These are phyloP conservation scores for Cylindroiulus punctatus DNA, from an alignment of 2,888 invertebrate genomes.

Conservation along the genomic window DNA sequence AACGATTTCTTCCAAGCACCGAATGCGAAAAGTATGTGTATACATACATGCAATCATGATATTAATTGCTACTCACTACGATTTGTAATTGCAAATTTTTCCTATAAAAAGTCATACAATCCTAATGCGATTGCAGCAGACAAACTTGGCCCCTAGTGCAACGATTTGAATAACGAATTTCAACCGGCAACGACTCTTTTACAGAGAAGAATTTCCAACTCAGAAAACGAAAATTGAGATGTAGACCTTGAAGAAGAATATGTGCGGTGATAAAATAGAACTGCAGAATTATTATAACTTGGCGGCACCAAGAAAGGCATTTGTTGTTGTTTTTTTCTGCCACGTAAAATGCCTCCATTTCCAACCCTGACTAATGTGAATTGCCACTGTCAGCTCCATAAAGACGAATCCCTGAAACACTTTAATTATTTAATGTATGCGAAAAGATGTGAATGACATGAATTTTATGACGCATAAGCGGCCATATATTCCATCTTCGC, in stretches of 20 bases:
- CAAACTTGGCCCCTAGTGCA: too few relatives aligned
- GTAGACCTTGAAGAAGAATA: not conserved
- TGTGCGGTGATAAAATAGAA: not conserved
- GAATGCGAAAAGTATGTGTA: too few relatives aligned
- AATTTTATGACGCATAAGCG: slow-evolving; percentile 1
- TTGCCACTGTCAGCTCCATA: slow-evolving; percentile 18
- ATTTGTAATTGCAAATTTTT: too few relatives aligned
- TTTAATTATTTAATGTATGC: slow-evolving; percentile 18
- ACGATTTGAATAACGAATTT: too few relatives aligned
- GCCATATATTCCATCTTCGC: slow-evolving; percentile 11
- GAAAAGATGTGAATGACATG: slow-evolving; percentile 18
- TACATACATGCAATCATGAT: too few relatives aligned
- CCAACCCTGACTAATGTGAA: not conserved
- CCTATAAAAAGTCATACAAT: too few relatives aligned
- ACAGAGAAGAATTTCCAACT: not conserved
- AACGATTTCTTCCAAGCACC: too few relatives aligned
- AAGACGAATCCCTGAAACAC: not conserved
- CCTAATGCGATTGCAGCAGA: too few relatives aligned
- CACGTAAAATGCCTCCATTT: not conserved
- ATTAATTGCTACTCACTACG: too few relatives aligned
- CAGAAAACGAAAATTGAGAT: not conserved
- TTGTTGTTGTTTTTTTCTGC: not conserved
- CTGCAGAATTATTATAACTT: slow-evolving; percentile 1
- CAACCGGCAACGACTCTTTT: too few relatives aligned
- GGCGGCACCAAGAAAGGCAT: slow-evolving; percentile 18